These are phyloP conservation scores for Drosophila bunnanda DNA, from an alignment of 2,888 invertebrate genomes.

Conservation along the genomic window DNA sequence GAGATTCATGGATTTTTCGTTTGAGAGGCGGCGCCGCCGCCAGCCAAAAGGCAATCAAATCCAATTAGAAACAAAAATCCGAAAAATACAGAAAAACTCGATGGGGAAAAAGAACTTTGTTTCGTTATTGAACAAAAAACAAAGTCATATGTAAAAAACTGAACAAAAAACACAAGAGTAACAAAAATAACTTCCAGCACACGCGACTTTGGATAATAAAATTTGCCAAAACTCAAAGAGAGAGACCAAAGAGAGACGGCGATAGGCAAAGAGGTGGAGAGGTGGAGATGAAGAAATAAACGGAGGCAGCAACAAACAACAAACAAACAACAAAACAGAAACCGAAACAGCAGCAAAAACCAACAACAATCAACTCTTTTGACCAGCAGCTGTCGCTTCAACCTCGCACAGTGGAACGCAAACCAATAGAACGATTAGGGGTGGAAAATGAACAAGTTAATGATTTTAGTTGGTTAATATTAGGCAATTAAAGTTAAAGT, in stretches of 20 bases:
- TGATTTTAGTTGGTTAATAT: background rate
- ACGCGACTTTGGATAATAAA: slow-evolving; percentile 54
- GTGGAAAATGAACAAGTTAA: background rate
- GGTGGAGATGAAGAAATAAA: slow-evolving; percentile 30
- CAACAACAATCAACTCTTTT: slow-evolving; percentile 59
- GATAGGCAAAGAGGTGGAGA: slow-evolving; percentile 14
- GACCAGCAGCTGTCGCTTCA: slow-evolving; percentile 71
- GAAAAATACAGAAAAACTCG: slow-evolving; percentile 20
- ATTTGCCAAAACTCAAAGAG: slow-evolving; percentile 30
- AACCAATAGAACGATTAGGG: background rate
- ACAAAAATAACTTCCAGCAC: slow-evolving; percentile 48
- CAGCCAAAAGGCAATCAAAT: slow-evolving; percentile 75
- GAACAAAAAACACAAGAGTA: slow-evolving; percentile 29
- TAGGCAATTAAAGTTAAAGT: background rate
- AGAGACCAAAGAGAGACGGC: slow-evolving; percentile 1
- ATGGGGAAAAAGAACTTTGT: slow-evolving; percentile 51
- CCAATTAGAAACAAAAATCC: slow-evolving; percentile 68
- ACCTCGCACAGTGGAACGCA: slow-evolving; percentile 27
- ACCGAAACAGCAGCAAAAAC: slow-evolving; percentile 39
- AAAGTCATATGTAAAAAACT: slow-evolving; percentile 68
- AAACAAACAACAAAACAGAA: slow-evolving; percentile 43
- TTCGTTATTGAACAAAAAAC: slow-evolving; percentile 56
- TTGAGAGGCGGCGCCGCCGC: slow-evolving; percentile 62
- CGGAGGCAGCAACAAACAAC: slow-evolving; percentile 46
- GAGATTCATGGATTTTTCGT: slow-evolving; percentile 47